A percentile compares a stretch with the other conserved stretches of the same genome.
These are phyloP conservation scores for Apodemus speciosus DNA, from an alignment of 2,113 vertebrate genomes.

Conservation along the genomic window DNA sequence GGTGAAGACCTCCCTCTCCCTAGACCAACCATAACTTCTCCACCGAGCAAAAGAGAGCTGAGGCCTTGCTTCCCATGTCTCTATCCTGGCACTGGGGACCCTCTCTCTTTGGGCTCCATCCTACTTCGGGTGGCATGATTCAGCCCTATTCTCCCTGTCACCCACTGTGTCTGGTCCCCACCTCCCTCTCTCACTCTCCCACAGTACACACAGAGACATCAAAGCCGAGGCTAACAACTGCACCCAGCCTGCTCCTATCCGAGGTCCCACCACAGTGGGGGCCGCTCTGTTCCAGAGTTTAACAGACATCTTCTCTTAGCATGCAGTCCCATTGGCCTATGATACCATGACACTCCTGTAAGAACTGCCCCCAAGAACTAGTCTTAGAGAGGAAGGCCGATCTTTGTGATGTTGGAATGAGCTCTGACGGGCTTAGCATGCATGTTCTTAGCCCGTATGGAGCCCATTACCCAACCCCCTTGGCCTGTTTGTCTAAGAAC, in stretches of 20 bases:
- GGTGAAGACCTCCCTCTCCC: not conserved
- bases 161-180: not conserved
- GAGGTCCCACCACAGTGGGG: not conserved
- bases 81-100: not conserved
- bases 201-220: not conserved
- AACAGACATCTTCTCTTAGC: not conserved
- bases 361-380: not conserved
- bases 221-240: not conserved
- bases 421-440: not conserved
- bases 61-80: not conserved
- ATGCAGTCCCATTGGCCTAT: not conserved
- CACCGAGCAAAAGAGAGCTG: not conserved
- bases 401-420: not conserved
- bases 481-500: not conserved
- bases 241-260: not conserved
- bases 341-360: not conserved
- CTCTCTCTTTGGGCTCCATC: not conserved
- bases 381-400: not conserved
- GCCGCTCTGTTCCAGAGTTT: not conserved
- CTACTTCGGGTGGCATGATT: not conserved
- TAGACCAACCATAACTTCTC: not conserved
- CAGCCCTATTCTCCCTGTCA: no score
- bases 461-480: not conserved
- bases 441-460: not conserved
- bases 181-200: not conserved